Evolutionary conservation across 2,888 invertebrate genomes (phyloP).

Genomic region (Salpingus planirostris): DNA sequence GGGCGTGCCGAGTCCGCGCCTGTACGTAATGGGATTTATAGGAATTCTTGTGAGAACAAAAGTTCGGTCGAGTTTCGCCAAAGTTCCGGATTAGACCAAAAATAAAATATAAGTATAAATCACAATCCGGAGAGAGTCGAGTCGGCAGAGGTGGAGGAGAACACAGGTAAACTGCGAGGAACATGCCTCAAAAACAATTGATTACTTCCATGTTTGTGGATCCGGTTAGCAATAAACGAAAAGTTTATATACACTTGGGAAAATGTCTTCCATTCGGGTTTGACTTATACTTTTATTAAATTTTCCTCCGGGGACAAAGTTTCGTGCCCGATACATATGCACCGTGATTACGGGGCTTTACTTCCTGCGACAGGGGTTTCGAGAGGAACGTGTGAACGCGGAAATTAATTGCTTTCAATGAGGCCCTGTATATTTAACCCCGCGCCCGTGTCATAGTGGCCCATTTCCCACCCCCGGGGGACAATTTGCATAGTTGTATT

Average conservation of each 20-base stretch:
- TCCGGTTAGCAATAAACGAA: conserved; percentile 19
- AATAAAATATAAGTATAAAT: conserved; percentile 12
- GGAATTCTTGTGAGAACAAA: too few species aligned
- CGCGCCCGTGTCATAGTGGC: conserved; percentile 3
- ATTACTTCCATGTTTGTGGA: conserved; percentile 19
- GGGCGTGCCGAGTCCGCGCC: too few species aligned
- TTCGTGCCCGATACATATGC: conserved; percentile 10
- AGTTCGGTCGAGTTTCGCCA: not conserved
- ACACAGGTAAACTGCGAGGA: conserved; percentile 10
- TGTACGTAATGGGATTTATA: too few species aligned
- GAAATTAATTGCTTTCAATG: conserved; percentile 18
- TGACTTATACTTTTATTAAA: conserved; percentile 21
- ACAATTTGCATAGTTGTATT: conserved; percentile 14
- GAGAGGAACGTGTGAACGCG: conserved; percentile 12
- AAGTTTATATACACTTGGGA: conserved; percentile 20
- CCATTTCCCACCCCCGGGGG: too few species aligned
- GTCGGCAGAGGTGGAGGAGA: not conserved
- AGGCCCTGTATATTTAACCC: conserved; percentile 15
- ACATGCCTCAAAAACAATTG: conserved; percentile 16
- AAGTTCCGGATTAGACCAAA: conserved; percentile 4
- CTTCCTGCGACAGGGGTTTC: conserved; percentile 5
- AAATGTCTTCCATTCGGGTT: conserved; percentile 15
- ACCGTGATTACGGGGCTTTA: conserved; percentile 9
- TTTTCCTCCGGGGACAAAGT: conserved; percentile 15
- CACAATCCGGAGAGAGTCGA: conserved; percentile 3